A percentile compares a stretch with the other conserved stretches of the same genome.
Evolutionary conservation across 2,888 invertebrate species (phyloP).

Genomic region (Caradrina kadenii): DNA sequence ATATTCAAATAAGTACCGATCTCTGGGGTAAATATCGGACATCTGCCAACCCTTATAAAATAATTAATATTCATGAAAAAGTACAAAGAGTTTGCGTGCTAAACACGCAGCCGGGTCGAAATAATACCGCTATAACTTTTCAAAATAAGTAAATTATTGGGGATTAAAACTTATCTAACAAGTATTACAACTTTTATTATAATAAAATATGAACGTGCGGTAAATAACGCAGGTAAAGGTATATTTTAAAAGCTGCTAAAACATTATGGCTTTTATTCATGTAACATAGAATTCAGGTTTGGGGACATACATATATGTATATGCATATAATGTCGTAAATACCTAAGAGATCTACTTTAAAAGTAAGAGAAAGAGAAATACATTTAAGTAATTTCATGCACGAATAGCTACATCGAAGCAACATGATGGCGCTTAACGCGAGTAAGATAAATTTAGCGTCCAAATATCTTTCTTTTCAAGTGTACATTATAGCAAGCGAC

Average conservation of each 20-base stretch:
- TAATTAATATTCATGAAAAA: constrained; percentile 66
- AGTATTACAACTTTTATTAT: constrained; percentile 52
- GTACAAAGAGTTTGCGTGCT: constrained; percentile 52
- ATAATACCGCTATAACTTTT: constrained; percentile 54
- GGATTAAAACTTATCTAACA: constrained; percentile 50
- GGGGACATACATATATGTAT: not conserved
- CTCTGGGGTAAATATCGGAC: constrained; percentile 51
- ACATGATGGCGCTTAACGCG: constrained; percentile 59
- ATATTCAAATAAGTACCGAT: constrained; percentile 53
- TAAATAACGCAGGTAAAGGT: constrained; percentile 17
- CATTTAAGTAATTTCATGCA: constrained; percentile 62
- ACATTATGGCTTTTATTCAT: constrained; percentile 2
- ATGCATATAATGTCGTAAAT: not conserved
- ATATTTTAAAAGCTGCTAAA: constrained; percentile 26
- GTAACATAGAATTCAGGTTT: constrained; percentile 12
- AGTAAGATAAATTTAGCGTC: constrained; percentile 61
- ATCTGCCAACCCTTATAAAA: constrained; percentile 58
- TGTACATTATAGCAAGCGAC: constrained; percentile 38
- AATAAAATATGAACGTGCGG: constrained; percentile 19
- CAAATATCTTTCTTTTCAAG: constrained; percentile 41
- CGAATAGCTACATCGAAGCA: constrained; percentile 59
- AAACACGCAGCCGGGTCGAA: constrained; percentile 54
- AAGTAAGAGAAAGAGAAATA: constrained; percentile 59
- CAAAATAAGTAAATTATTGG: constrained; percentile 58
- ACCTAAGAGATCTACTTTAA: constrained; percentile 27